phyloP scores from a whole-genome alignment of 2,888 invertebrate species.

The Torymus auratus region DNA sequence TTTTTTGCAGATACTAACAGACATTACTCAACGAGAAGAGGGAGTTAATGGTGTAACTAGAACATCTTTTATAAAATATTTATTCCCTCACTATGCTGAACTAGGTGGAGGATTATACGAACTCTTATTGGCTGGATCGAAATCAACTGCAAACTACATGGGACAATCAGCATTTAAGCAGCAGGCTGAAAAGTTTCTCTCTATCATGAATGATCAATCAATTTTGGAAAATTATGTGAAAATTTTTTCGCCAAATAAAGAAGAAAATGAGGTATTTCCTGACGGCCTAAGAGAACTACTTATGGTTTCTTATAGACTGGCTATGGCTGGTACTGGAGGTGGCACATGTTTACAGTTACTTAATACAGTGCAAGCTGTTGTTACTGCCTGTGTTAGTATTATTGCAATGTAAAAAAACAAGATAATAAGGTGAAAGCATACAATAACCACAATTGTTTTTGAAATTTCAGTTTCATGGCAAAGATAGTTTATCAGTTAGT shows the following conservation, averaged over 20 bases:
- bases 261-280: slow-evolving; percentile 78
- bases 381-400: slow-evolving; percentile 83
- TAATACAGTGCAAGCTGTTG: slow-evolving; percentile 84
- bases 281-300: slow-evolving; percentile 83
- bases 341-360: slow-evolving; percentile 83
- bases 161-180: slow-evolving; percentile 83
- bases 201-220: slow-evolving; percentile 78
- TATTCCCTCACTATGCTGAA: slow-evolving; percentile 88
- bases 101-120: slow-evolving; percentile 84
- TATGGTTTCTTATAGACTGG: slow-evolving; percentile 86
- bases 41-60: slow-evolving; percentile 85
- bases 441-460: slow-evolving; percentile 28
- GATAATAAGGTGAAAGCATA: slow-evolving; percentile 5
- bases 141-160: slow-evolving; percentile 81
- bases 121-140: slow-evolving; percentile 81
- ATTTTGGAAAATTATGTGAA: slow-evolving; percentile 85
- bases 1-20: slow-evolving; percentile 82
- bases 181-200: slow-evolving; percentile 84
- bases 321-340: slow-evolving; percentile 85
- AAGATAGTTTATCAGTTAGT: slow-evolving; percentile 84
- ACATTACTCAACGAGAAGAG: slow-evolving; percentile 84
- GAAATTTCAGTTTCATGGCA: slow-evolving; percentile 83
- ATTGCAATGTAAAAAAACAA: slow-evolving; percentile 24
- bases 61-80: slow-evolving; percentile 84
- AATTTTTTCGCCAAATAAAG: slow-evolving; percentile 77